phyloP scores from a whole-genome alignment of 1,140 invertebrate species.

The Drosophila eugracilis region DNA sequence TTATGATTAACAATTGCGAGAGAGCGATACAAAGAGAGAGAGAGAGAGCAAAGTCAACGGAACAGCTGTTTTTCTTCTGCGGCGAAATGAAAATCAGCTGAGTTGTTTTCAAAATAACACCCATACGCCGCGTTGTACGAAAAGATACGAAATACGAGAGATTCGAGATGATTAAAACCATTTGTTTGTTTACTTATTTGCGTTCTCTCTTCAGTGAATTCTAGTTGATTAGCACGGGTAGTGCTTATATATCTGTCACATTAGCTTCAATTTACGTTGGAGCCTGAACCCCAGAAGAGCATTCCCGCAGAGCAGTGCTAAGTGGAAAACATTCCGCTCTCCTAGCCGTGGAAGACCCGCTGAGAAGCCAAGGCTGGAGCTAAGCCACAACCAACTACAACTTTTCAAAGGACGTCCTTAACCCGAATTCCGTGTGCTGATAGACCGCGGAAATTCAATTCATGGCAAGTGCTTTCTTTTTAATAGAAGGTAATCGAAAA shows the following conservation, averaged over 20 bases:
- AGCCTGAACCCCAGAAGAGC: constrained; percentile 1
- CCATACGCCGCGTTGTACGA: constrained; percentile 49
- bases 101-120: constrained; percentile 36
- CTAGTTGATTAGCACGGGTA: constrained; percentile 53
- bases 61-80: constrained; percentile 68
- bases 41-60: constrained; percentile 6
- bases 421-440: constrained; percentile 17
- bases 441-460: constrained; percentile 9
- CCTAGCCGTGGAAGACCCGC: constrained; percentile 15
- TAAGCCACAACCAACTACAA: constrained; percentile 20
- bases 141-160: constrained; percentile 35
- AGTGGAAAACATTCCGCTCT: constrained; percentile 49
- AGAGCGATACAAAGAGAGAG: not conserved
- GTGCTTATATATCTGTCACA: constrained; percentile 31
- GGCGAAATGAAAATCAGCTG: constrained; percentile 72
- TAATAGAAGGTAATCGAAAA: not conserved
- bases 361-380: constrained; percentile 19
- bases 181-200: constrained; percentile 25
- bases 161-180: constrained; percentile 27
- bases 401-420: constrained; percentile 29
- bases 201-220: constrained; percentile 10
- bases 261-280: constrained; percentile 43
- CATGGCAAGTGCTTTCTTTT: constrained; percentile 10
- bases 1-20: constrained; percentile 72
- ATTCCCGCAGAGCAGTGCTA: constrained; percentile 25